Conservation (phyloP, 2,797 vertebrate species). For the Cyclura pinguis region DNA sequence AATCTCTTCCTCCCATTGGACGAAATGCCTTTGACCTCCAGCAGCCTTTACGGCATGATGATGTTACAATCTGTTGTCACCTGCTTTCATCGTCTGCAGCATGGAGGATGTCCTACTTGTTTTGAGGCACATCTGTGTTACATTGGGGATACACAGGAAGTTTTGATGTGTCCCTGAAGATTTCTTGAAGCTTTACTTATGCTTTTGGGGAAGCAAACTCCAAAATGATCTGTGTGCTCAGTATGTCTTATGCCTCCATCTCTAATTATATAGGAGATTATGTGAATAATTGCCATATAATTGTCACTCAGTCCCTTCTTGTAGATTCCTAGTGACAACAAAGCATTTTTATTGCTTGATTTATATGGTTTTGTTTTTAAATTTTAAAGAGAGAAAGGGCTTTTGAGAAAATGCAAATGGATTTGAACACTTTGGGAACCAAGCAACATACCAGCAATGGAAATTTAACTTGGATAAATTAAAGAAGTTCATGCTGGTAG, state of each 20-base stretch:
- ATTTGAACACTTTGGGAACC: constrained; percentile 55
- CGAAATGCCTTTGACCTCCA: neutral
- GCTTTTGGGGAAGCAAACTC: constrained; percentile 18
- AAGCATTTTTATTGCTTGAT: constrained; percentile 47
- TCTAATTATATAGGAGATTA: constrained; percentile 46
- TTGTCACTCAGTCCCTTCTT: constrained; percentile 54
- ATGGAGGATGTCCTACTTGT: constrained; percentile 12
- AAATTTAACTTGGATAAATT: constrained; percentile 65
- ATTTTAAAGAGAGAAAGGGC: constrained; percentile 57
- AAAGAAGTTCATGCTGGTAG: constrained; percentile 58
- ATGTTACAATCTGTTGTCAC: neutral
- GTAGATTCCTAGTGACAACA: constrained; percentile 55
- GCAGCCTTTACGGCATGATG: neutral
- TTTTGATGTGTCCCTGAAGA: constrained; percentile 13
- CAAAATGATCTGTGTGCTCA: neutral
- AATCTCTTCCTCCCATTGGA: neutral
- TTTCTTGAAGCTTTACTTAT: constrained; percentile 5
- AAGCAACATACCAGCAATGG: constrained; percentile 49
- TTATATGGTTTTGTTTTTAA: constrained; percentile 26
- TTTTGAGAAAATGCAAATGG: constrained; percentile 62
- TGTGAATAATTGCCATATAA: constrained; percentile 51
- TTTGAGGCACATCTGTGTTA: neutral
- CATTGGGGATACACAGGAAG: neutral
- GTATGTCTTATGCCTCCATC: neutral
- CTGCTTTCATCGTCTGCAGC: neutral